Percentiles rank a stretch among this genome's conserved stretches.
Conservation (phyloP, 2,888 invertebrate species). For the Pseudococcus longispinus region DNA sequence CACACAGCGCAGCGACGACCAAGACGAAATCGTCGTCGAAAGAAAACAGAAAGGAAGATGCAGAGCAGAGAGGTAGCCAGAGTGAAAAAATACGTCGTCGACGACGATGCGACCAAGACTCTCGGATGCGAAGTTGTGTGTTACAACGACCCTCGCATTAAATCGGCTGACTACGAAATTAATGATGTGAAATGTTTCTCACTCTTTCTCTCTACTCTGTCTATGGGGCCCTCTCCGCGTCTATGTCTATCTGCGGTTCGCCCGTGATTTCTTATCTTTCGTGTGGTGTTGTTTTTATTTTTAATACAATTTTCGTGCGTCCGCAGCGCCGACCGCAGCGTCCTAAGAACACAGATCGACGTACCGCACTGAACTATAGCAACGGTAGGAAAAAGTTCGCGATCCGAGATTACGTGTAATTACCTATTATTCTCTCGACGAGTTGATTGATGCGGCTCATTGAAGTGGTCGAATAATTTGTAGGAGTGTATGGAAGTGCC, state of each 20-base stretch:
- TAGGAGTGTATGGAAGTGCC: too few relatives aligned
- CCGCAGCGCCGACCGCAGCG: background rate
- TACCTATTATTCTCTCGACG: too few relatives aligned
- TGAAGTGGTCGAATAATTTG: too few relatives aligned
- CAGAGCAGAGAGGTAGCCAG: background rate
- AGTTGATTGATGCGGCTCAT: too few relatives aligned
- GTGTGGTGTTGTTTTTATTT: constrained; percentile 8
- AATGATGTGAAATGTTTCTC: constrained; percentile 31
- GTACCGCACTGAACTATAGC: too few relatives aligned
- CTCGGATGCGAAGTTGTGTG: constrained; percentile 11
- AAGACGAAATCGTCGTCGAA: background rate
- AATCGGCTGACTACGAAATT: constrained; percentile 31
- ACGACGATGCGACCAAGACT: background rate
- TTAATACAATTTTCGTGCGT: constrained; percentile 13
- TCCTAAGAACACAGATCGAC: too few relatives aligned
- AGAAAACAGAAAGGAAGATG: background rate
- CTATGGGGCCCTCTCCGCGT: background rate
- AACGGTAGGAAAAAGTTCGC: too few relatives aligned
- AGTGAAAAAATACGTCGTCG: background rate
- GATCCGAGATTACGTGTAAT: too few relatives aligned
- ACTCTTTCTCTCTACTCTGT: background rate
- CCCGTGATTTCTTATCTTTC: constrained; percentile 7
- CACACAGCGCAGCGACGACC: background rate
- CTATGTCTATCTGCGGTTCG: background rate
- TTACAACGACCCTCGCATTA: constrained; percentile 31